Evolutionary conservation across 2,113 vertebrate species (phyloP), one percentile per base, ranked within the genome.

Genomic region (Passer domesticus): DNA sequence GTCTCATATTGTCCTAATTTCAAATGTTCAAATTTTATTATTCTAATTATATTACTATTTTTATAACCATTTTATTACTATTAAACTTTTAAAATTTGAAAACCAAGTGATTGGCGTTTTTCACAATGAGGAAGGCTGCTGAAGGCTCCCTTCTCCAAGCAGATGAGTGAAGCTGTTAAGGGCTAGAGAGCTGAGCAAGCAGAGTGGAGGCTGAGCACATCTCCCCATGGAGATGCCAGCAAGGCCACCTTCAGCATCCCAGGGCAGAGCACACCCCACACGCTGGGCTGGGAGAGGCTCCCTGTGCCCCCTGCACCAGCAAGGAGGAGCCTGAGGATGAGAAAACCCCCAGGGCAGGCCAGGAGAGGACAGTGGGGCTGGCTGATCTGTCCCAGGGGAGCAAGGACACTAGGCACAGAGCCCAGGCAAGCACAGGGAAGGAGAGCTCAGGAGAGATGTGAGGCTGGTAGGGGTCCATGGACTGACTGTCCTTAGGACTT

Each of bases 121-220:
- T 37, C 35, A 37, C 35, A 37, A 37, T 22, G n/a, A 76, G 35
- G 28, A 62, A 63, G 30, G 47, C 52, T 16, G n/a, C 15, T 52
- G 10, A 44, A 10, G 56, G 56, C 37, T 67, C 9, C 4, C 6
- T 17, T 92, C 70, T 67, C 47, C 28, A 72, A 86, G 52, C 6
- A 1, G 2, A 50, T 30, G 18, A 83, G 18, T 16, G 52, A 62
- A 21, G n/a, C 41, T 93, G 16, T 31, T 25, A 70, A 84, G 55
- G 33, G 31, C 37, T 41, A 47, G 33, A 53, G 59, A 35, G 10
- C 8, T 0, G 0, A 44, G 23, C 25, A 59, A 87, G 35, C 35
- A 56, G 56, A 44, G 62, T 2, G 5, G 30, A 76, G 46, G 8
- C 58, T 44, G 31, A 20, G 5, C 37, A 19, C 2, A 9, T 43